Evolutionary conservation across 2,888 invertebrate genomes (phyloP).

Genomic region (Hypomecis atomaria): DNA sequence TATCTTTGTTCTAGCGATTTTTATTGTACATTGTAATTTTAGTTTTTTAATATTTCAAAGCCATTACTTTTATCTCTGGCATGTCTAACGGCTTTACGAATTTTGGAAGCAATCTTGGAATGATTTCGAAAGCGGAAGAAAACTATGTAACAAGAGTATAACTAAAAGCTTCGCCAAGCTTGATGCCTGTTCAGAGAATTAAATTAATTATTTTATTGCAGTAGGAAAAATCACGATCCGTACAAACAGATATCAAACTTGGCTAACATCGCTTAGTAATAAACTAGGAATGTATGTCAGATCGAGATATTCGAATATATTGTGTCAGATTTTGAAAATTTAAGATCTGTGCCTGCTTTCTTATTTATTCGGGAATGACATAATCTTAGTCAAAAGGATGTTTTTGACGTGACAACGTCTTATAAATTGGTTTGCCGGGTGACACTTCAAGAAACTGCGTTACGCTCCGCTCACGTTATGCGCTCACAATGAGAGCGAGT

Average conservation of each 20-base stretch:
- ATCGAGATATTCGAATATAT: conserved; percentile 23
- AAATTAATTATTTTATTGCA: conserved; percentile 43
- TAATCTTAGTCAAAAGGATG: too few species aligned
- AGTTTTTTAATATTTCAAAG: background rate
- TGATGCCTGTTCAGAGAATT: conserved; percentile 59
- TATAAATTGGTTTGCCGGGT: too few species aligned
- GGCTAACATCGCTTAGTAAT: conserved; percentile 49
- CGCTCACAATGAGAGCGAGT: too few species aligned
- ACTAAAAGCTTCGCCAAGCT: conserved; percentile 57
- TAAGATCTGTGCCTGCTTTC: too few species aligned
- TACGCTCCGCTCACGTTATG: too few species aligned
- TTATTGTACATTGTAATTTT: too few species aligned
- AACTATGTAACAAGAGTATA: conserved; percentile 50
- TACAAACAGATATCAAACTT: conserved; percentile 53
- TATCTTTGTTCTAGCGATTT: too few species aligned
- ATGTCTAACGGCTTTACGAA: conserved; percentile 15
- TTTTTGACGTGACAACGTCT: too few species aligned
- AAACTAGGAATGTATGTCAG: conserved; percentile 38
- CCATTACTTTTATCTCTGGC: conserved; percentile 24
- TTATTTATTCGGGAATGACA: too few species aligned
- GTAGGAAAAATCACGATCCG: conserved; percentile 43
- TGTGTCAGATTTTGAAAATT: background rate
- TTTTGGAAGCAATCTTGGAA: conserved; percentile 77
- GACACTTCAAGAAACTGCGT: too few species aligned
- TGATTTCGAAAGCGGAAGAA: conserved; percentile 67